Conservation (phyloP, 2,797 vertebrate genomes). For the Chrosomus eos region DNA sequence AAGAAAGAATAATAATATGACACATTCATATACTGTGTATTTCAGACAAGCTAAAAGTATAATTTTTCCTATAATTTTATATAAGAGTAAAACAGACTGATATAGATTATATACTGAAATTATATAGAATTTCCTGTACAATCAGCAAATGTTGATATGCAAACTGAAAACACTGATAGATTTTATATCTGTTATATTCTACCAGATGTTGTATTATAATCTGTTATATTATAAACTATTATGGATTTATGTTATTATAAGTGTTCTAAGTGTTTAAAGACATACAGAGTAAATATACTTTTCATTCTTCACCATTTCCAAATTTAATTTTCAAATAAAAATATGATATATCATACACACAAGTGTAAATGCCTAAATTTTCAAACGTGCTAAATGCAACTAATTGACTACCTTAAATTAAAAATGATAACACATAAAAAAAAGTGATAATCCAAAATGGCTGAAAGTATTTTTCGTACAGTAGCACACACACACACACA, state of each 20-base stretch:
- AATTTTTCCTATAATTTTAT: neutral
- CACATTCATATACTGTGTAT: neutral
- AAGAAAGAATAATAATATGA: neutral
- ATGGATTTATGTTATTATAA: constrained; percentile 73
- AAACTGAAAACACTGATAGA: neutral
- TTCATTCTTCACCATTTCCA: neutral
- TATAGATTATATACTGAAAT: neutral
- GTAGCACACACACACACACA: neutral
- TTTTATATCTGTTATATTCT: neutral
- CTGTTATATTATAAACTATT: constrained; percentile 78
- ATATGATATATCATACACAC: constrained; percentile 69
- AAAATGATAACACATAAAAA: neutral
- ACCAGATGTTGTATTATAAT: constrained; percentile 62
- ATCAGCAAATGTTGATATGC: neutral
- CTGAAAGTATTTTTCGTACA: neutral
- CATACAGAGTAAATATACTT: constrained; percentile 66
- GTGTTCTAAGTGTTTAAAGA: constrained; percentile 62
- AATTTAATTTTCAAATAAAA: constrained; percentile 51
- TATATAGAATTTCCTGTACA: neutral
- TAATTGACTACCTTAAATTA: neutral
- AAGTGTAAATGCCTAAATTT: neutral
- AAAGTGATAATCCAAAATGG: neutral
- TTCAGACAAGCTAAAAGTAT: neutral
- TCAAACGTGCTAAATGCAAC: neutral
- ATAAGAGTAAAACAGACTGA: neutral